Evolutionary conservation across 2,113 vertebrate genomes (phyloP), one percentile per base, ranked within the genome.

Genomic region (Grus americana): DNA sequence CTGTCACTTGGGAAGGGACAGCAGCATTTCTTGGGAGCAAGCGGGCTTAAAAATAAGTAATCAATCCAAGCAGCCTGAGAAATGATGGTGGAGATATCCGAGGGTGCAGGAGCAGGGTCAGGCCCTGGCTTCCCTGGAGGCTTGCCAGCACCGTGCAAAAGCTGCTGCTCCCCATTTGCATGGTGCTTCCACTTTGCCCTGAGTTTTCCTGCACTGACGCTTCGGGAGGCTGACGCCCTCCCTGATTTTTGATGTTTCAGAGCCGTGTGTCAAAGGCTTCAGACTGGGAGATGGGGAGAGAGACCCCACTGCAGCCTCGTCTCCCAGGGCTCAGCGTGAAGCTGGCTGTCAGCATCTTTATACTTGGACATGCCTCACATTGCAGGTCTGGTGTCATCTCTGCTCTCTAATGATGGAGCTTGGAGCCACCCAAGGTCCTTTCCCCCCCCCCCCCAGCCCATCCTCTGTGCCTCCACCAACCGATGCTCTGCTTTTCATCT

Each of bases 1-100:
- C n/a, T 0, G 0, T 34, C 57, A 13, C 52, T 63, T 0, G 2
- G 72, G 32, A 63, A 83, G 52, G 75, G 27, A 58, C 12, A 36
- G 71, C 12, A 63, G 36, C 14, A 8, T 88, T 67, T 86, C 13
- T 21, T 38, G 26, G 84, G 26, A 61, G 17, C 16, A 58, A 36
- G 3, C 0, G 1, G 4, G 2, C 38, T 94, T 76, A 10, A 65
- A n/a, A 70, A 14, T 32, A 61, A 12, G 14, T 30, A 40, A 40
- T 47, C 40, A 36, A 24, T 23, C 58, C 38, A 73, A 55, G 32
- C 6, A 86, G 9, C 44, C 54, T 70, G 40, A 79, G 67, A 47
- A 84, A 15, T 7, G 27, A 9, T 0, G 6, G 15, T n/a, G 73
- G 58, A 27, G 12, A 8, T 26, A 11, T 5, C 15, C 12, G 5